Evolutionary conservation across 2,888 invertebrate genomes (phyloP).

Genomic region (Margaritifera margaritifera): DNA sequence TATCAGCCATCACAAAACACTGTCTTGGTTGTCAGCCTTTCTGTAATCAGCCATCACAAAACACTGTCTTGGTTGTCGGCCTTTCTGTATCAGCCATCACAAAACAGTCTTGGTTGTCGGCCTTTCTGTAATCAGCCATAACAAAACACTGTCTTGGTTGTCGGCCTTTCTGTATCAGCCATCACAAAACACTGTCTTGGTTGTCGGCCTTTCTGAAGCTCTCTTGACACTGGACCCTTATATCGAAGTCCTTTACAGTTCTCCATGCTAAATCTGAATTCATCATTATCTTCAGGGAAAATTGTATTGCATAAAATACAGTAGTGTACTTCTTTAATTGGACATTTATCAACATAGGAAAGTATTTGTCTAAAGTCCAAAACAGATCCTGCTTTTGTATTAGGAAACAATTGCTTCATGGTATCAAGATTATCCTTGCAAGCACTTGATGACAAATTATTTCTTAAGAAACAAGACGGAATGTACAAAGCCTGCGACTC

Average conservation of each 20-base stretch:
- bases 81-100: too few species aligned
- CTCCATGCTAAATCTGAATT: conserved; percentile 3
- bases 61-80: too few species aligned
- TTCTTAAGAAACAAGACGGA: background rate
- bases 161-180: too few species aligned
- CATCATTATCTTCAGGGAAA: too few species aligned
- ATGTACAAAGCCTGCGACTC: too few species aligned
- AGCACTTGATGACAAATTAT: background rate
- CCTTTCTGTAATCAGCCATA: too few species aligned
- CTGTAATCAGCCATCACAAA: too few species aligned
- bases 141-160: too few species aligned
- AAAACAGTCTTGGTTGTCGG: too few species aligned
- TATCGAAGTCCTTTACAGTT: conserved; percentile 31
- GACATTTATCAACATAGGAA: background rate
- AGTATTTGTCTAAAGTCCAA: background rate
- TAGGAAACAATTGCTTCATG: background rate
- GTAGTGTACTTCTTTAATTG: background rate
- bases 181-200: conserved; percentile 25
- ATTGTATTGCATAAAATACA: too few species aligned
- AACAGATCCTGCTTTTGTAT: background rate
- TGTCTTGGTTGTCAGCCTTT: too few species aligned
- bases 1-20: too few species aligned
- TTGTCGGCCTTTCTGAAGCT: conserved; percentile 15
- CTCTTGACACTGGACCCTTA: conserved; percentile 26
- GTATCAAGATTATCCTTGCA: background rate